Base-by-base conservation (phyloP, 2,888 invertebrate genomes). In the Gastracanthus pulcherrimus region DNA sequence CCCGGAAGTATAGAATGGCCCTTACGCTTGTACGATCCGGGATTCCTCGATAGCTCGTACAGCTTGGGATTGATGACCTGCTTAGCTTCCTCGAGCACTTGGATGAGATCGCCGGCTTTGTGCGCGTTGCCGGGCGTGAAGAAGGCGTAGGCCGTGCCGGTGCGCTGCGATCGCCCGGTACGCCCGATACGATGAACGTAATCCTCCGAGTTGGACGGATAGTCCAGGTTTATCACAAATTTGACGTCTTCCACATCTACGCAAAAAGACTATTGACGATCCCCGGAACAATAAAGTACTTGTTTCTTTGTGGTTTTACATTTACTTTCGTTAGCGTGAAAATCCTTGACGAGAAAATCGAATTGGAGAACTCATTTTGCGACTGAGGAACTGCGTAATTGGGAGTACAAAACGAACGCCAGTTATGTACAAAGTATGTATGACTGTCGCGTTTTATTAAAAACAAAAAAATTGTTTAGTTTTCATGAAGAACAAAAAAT, bases 221-320 rank as follows among this genome's bases (percentile, higher is more conserved):
- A 99, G 93, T 99, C 99, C 94, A 96, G 98, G 94, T 99, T 99
- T 93, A 99, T 98, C 89, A 99, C 99, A 94, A 97, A 98, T 94
- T 98, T 98, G 92, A 99, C 98, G 93, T 99, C 99, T 92, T 98
- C 98, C 92, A 99, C 98, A 95, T 99, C 99, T 99, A 94, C 84
- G 90, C 85, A 86, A 89, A 86, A 85, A 64, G 29, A 74, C 45
- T 69, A 72, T 64, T 89, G 67, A 88, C 60, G 83, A 84, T 82
- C 81, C 67, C n/a, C 80, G 66, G 76, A 84, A 84, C 38, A 64
- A 69, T 45, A 84, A 83, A 84, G 85, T 85, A 87, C 86, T 87
- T 88, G 88, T 87, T 88, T 87, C 89, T 91, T 90, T 90, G 90
- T 90, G 90, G 90, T 87, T 86, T 86, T 75, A 86, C 87, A n/a